phyloP scores from a whole-genome alignment of 1,140 invertebrate genomes.

The Drosophila chauvacae region DNA sequence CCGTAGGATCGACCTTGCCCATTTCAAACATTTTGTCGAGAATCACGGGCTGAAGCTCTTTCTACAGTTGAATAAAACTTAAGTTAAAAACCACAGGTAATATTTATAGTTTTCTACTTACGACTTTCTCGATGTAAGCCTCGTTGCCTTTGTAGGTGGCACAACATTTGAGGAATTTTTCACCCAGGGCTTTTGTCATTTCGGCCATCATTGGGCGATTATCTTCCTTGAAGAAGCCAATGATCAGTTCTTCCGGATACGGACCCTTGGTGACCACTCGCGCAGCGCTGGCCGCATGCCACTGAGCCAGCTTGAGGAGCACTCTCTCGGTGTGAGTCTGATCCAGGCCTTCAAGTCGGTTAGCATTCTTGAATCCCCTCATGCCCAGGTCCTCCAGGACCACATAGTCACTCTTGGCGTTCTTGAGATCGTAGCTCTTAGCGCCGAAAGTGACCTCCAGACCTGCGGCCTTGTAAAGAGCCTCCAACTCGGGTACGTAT shows the following conservation, averaged over 20 bases:
- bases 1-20: conserved; percentile 74
- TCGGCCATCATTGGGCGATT: conserved; percentile 36
- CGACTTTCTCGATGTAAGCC: conserved; percentile 61
- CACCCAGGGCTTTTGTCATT: conserved; percentile 29
- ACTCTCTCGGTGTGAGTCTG: conserved; percentile 85
- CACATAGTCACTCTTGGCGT: conserved; percentile 65
- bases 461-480: conserved; percentile 76
- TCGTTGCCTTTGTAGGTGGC: conserved; percentile 48
- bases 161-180: conserved; percentile 47
- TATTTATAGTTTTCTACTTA: conserved; percentile 9
- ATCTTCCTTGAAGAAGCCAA: conserved; percentile 60
- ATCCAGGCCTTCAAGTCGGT: conserved; percentile 86
- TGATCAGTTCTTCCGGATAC: conserved; percentile 12
- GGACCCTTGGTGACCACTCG: conserved; percentile 85
- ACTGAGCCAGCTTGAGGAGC: conserved; percentile 85
- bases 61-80: not conserved
- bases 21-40: conserved; percentile 48
- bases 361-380: conserved; percentile 84
- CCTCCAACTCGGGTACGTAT: conserved; percentile 66
- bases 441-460: conserved; percentile 59
- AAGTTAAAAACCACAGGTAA: not conserved
- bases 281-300: conserved; percentile 85
- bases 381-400: conserved; percentile 86
- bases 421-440: conserved; percentile 50
- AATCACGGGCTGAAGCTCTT: conserved; percentile 23